phyloP scores from a whole-genome alignment of 1,140 invertebrate species.

The Brachionus rubens region DNA sequence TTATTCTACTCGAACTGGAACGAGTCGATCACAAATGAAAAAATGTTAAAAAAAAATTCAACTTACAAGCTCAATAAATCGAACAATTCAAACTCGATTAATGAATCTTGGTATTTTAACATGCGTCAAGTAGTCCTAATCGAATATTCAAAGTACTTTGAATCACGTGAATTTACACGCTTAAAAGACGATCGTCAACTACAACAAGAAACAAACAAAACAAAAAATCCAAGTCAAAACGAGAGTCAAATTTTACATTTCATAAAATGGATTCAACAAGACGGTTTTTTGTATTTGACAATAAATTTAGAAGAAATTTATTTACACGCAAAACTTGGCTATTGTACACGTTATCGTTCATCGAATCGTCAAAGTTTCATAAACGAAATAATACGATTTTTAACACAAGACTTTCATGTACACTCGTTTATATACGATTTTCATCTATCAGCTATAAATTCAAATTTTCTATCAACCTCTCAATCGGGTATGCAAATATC shows the following conservation, averaged over 20 bases:
- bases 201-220: background rate
- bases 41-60: background rate
- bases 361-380: background rate
- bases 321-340: background rate
- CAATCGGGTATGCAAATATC: constrained; percentile 16
- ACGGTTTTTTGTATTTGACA: constrained; percentile 32
- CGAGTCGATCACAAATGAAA: constrained; percentile 9
- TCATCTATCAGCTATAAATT: constrained; percentile 36
- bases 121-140: constrained; percentile 29
- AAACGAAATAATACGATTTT: constrained; percentile 26
- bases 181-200: constrained; percentile 6
- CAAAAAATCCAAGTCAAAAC: background rate
- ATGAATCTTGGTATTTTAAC: constrained; percentile 26
- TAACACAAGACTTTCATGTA: constrained; percentile 36
- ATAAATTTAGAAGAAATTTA: constrained; percentile 34
- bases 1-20: constrained; percentile 23
- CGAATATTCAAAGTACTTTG: constrained; percentile 39
- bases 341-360: background rate
- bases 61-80: background rate
- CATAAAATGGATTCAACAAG: constrained; percentile 41
- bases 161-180: background rate
- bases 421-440: constrained; percentile 45
- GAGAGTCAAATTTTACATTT: constrained; percentile 32
- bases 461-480: background rate
- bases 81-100: background rate